Conservation (phyloP, 2,888 invertebrate species). For the Diloba caeruleocephala region DNA sequence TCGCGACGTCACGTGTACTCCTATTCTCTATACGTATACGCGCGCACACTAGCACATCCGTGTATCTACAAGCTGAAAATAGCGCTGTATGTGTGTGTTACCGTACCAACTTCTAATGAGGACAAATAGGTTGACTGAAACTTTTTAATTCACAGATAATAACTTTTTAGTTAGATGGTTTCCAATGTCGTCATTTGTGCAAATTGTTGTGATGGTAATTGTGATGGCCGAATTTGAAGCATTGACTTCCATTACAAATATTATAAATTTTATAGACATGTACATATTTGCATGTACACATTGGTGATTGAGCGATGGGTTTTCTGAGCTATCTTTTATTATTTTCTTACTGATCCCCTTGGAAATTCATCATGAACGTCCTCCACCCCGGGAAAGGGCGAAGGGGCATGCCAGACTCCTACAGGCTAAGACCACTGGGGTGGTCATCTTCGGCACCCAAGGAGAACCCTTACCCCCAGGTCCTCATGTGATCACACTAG, state of each 20-base stretch:
- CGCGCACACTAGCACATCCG: slow-evolving; percentile 50
- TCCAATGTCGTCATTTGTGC: slow-evolving; percentile 28
- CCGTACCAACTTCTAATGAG: slow-evolving; percentile 62
- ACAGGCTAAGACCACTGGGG: no score
- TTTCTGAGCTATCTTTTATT: no score
- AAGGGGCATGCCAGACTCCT: no score
- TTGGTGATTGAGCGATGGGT: no score
- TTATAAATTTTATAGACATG: not conserved
- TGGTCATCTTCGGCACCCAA: no score
- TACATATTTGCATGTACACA: no score
- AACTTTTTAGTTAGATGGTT: slow-evolving; percentile 29
- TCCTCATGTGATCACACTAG: no score
- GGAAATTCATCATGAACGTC: no score
- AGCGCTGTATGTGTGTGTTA: slow-evolving; percentile 41
- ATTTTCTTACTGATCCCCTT: no score
- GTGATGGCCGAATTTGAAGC: not conserved
- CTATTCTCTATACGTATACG: slow-evolving; percentile 57
- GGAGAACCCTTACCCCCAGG: no score
- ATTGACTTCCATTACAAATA: not conserved
- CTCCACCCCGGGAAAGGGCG: no score
- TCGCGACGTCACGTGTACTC: slow-evolving; percentile 61
- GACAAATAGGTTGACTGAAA: slow-evolving; percentile 60
- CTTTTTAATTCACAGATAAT: slow-evolving; percentile 61
- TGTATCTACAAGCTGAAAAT: slow-evolving; percentile 52
- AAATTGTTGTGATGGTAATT: slow-evolving; percentile 8